A percentile compares a stretch with the other conserved stretches of the same genome.
phyloP scores from a whole-genome alignment of 2,113 vertebrate species.

The Orcinus orca region DNA sequence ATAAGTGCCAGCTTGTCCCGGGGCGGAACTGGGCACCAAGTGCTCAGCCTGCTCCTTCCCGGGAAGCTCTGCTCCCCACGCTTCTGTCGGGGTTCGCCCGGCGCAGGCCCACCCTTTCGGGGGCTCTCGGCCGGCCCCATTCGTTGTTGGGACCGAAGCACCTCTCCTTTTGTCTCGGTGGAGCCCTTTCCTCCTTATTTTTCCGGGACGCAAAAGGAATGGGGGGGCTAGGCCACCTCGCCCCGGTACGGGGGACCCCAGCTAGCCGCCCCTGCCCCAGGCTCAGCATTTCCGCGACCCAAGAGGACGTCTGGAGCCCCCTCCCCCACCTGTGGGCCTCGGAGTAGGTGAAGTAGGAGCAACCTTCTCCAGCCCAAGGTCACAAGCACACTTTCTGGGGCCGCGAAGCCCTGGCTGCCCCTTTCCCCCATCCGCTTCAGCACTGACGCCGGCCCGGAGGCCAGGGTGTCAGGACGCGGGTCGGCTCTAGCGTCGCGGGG shows the following conservation, averaged over 20 bases:
- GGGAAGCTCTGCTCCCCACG: background rate
- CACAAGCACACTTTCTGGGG: background rate
- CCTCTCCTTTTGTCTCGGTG: background rate
- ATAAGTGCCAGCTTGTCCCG: background rate
- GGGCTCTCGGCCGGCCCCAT: background rate
- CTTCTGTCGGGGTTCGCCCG: background rate
- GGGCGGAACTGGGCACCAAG: background rate
- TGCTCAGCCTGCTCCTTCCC: background rate
- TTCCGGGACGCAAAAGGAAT: accelerated
- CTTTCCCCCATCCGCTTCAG: background rate
- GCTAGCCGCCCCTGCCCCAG: background rate
- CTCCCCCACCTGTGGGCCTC: background rate
- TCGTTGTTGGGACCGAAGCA: background rate
- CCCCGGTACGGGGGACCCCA: background rate
- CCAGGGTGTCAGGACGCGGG: background rate
- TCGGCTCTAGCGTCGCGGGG: too few relatives aligned
- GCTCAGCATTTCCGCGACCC: background rate
- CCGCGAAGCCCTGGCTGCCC: background rate
- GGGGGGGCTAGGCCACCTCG: background rate
- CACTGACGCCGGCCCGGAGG: background rate
- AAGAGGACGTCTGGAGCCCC: background rate
- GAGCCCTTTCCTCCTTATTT: background rate
- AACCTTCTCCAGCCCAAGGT: background rate
- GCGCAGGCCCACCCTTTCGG: background rate
- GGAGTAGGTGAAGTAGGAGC: background rate